Evolutionary conservation across 2,113 vertebrate species (phyloP).

Genomic region (Plotosus lineatus): DNA sequence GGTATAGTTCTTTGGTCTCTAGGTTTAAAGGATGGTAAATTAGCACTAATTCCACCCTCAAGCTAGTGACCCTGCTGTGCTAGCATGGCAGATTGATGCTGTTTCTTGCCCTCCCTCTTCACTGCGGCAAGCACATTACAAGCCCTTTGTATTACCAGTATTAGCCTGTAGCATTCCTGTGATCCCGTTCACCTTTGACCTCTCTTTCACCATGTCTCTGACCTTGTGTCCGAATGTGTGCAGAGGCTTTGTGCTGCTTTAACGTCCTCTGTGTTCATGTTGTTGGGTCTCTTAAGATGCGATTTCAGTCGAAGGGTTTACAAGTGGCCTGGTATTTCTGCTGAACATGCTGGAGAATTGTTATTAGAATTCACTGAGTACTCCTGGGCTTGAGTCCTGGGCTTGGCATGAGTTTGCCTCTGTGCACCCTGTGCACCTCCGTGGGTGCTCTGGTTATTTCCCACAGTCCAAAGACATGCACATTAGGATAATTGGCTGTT

Average conservation of each 20-base stretch:
- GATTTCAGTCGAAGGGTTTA: neutral
- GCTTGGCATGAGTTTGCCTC: no score
- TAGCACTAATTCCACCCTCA: slow-evolving; percentile 38
- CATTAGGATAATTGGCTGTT: no score
- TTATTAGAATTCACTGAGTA: neutral
- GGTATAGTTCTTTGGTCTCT: slow-evolving; percentile 20
- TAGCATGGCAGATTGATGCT: slow-evolving; percentile 23
- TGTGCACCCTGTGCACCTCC: no score
- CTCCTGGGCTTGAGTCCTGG: no score
- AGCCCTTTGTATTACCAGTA: slow-evolving; percentile 44
- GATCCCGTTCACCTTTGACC: slow-evolving; percentile 45
- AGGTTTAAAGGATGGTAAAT: neutral
- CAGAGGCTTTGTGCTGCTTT: slow-evolving; percentile 47
- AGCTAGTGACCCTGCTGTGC: slow-evolving; percentile 38
- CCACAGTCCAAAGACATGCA: no score
- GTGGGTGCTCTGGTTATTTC: no score
- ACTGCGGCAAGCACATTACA: slow-evolving; percentile 22
- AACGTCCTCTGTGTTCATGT: slow-evolving; percentile 35
- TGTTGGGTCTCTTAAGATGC: neutral
- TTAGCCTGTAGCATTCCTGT: slow-evolving; percentile 37
- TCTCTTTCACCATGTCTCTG: slow-evolving; percentile 40
- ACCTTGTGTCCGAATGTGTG: slow-evolving; percentile 40
- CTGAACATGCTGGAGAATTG: neutral
- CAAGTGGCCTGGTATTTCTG: slow-evolving; percentile 6
- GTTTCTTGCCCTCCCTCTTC: slow-evolving; percentile 16